Percentiles rank a stretch among this genome's conserved stretches.
These are phyloP conservation scores for Leucophenga montana DNA, from an alignment of 2,888 invertebrate species.

Conservation along the genomic window DNA sequence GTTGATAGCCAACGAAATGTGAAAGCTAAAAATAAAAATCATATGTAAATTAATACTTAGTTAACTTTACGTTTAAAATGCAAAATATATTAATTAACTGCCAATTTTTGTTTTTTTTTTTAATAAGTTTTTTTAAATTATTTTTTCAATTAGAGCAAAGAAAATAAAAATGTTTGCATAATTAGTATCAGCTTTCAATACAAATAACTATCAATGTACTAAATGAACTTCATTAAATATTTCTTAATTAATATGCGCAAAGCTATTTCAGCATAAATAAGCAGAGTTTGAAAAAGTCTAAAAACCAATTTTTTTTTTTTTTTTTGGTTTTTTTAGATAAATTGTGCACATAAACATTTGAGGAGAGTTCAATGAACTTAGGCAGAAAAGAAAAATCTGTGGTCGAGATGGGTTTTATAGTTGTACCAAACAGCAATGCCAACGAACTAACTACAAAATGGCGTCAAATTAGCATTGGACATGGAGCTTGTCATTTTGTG, in stretches of 20 bases:
- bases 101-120: slow-evolving; percentile 2
- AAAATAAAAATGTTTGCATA: slow-evolving; percentile 8
- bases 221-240: background rate
- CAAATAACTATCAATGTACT: background rate
- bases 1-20: slow-evolving; percentile 1
- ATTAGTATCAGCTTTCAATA: background rate
- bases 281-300: background rate
- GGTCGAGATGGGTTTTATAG: background rate
- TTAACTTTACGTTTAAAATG: background rate
- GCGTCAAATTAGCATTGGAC: slow-evolving; percentile 1
- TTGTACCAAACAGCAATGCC: background rate
- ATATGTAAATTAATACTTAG: background rate
- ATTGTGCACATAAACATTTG: background rate
- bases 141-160: background rate
- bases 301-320: background rate
- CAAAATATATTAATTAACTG: slow-evolving; percentile 18
- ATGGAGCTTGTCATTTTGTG: slow-evolving; percentile 6
- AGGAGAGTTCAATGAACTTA: background rate
- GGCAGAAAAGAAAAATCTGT: background rate
- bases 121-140: no score
- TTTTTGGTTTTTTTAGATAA: background rate
- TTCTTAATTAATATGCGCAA: background rate
- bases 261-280: background rate
- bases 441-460: slow-evolving; percentile 3
- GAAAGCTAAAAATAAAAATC: background rate